These are phyloP conservation scores for Paracentrotus lividus DNA, from an alignment of 53 echinoderm and acorn worm genomes.

Conservation along the genomic window DNA sequence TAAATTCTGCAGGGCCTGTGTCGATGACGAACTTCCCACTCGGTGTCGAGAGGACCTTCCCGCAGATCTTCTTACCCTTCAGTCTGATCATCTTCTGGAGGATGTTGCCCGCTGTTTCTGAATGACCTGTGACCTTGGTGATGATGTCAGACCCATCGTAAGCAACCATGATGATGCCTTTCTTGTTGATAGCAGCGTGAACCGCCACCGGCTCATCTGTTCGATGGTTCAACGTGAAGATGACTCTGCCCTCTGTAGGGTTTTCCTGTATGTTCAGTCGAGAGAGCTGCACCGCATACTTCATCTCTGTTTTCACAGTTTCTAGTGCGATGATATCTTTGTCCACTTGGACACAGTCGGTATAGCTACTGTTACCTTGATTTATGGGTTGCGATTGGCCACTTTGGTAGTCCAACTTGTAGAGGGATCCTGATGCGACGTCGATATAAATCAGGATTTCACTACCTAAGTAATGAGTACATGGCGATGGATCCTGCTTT, in stretches of 20 bases:
- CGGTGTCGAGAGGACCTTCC: neutral
- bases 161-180: neutral
- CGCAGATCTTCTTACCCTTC: neutral
- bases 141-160: constrained; percentile 1
- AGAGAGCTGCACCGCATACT: neutral
- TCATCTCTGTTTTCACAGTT: neutral
- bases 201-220: neutral
- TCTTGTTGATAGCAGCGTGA: neutral
- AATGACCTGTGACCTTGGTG: neutral
- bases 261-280: neutral
- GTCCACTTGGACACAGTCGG: neutral
- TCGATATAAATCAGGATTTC: constrained; percentile 2
- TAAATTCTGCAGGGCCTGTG: neutral
- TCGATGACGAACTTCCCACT: neutral
- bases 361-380: neutral
- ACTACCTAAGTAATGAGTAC: neutral
- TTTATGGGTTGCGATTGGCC: neutral
- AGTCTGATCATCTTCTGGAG: neutral
- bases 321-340: neutral
- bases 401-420: neutral
- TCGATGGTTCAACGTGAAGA: neutral
- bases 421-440: neutral
- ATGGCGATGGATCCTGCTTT: neutral
- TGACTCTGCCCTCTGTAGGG: neutral
- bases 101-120: neutral